Evolutionary conservation across 1,140 invertebrate species (phyloP).

Genomic region (Notospermus geniculatus): DNA sequence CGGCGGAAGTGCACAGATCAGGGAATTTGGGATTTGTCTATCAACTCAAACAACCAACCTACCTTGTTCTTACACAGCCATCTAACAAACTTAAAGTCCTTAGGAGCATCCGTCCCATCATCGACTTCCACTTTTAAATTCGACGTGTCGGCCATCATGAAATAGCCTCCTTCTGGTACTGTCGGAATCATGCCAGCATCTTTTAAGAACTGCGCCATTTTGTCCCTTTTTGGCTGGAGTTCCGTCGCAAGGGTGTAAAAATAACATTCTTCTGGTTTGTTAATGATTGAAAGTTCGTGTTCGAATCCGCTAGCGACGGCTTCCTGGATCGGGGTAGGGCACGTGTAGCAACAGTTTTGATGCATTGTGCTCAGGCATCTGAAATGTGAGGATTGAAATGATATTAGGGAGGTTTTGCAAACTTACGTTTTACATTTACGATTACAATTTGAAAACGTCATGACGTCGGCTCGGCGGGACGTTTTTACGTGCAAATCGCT

Average conservation of each 20-base stretch:
- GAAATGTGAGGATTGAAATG: neutral
- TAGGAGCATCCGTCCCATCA: slow-evolving; percentile 55
- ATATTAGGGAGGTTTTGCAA: too few relatives aligned
- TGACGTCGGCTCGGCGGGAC: too few relatives aligned
- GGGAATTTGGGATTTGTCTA: neutral
- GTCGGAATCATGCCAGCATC: slow-evolving; percentile 87
- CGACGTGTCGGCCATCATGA: slow-evolving; percentile 90
- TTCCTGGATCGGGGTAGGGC: slow-evolving; percentile 82
- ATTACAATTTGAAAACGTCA: too few relatives aligned
- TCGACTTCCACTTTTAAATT: slow-evolving; percentile 40
- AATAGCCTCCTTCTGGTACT: slow-evolving; percentile 94
- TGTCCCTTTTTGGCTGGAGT: slow-evolving; percentile 80
- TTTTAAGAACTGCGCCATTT: slow-evolving; percentile 70
- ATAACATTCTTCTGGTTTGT: slow-evolving; percentile 73
- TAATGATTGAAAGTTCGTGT: slow-evolving; percentile 71
- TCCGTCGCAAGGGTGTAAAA: slow-evolving; percentile 77
- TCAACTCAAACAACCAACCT: slow-evolving; percentile 2
- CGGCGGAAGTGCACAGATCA: too few relatives aligned
- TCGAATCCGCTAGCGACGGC: slow-evolving; percentile 89
- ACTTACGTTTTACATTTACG: too few relatives aligned
- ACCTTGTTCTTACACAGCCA: slow-evolving; percentile 89
- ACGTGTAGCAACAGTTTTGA: slow-evolving; percentile 92
- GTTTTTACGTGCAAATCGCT: too few relatives aligned
- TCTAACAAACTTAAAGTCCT: slow-evolving; percentile 91
- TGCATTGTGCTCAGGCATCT: slow-evolving; percentile 80